These are phyloP conservation scores for Eumeta japonica DNA, from an alignment of 1,140 invertebrate genomes.

Conservation along the genomic window DNA sequence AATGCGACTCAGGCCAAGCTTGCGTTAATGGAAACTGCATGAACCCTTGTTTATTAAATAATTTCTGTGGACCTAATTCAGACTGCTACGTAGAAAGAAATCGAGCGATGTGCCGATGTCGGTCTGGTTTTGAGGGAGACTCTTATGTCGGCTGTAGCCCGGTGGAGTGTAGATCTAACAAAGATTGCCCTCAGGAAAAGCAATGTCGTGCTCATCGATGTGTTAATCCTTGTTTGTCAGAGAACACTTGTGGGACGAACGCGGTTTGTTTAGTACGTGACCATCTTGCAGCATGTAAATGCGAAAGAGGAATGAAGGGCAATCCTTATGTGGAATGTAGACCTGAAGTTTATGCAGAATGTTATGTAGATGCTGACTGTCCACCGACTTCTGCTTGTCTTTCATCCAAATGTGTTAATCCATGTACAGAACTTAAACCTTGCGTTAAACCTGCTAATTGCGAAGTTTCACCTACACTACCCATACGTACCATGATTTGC, in stretches of 20 bases:
- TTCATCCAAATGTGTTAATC: conserved; percentile 78
- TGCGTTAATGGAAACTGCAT: conserved; percentile 84
- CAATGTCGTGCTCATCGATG: conserved; percentile 85
- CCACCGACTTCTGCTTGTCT: conserved; percentile 77
- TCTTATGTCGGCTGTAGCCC: conserved; percentile 72
- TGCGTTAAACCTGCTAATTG: conserved; percentile 79
- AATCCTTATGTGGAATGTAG: conserved; percentile 81
- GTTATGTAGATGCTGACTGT: conserved; percentile 79
- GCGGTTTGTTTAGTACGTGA: conserved; percentile 80
- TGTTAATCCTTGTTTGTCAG: conserved; percentile 78
- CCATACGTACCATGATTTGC: conserved; percentile 85
- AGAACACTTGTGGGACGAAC: conserved; percentile 72
- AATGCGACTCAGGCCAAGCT: conserved; percentile 76
- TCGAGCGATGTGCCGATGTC: conserved; percentile 75
- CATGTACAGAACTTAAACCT: conserved; percentile 74
- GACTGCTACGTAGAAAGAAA: conserved; percentile 79
- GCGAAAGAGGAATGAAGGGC: conserved; percentile 68
- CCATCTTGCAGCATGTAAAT: conserved; percentile 81
- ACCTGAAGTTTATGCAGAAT: conserved; percentile 71
- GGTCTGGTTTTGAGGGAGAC: conserved; percentile 78
- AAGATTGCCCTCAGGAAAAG: conserved; percentile 81
- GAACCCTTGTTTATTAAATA: conserved; percentile 75
- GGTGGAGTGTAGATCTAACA: conserved; percentile 84
- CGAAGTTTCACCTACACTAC: conserved; percentile 74
- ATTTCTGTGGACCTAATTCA: conserved; percentile 80